phyloP scores from a whole-genome alignment of 1,140 invertebrate genomes.

The Hyles euphorbiae region DNA sequence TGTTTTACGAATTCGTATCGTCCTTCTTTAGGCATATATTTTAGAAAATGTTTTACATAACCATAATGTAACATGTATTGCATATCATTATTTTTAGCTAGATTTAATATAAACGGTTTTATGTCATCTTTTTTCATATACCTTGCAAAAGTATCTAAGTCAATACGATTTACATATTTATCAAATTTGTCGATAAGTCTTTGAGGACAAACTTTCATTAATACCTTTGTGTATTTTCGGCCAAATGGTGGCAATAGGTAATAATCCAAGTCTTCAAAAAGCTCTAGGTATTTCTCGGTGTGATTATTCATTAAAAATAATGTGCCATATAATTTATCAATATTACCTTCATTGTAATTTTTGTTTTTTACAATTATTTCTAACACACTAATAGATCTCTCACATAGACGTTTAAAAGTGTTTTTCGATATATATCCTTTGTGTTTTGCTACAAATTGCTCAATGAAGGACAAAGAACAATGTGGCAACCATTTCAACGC shows the following conservation, averaged over 20 bases:
- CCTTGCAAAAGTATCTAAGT: constrained; percentile 35
- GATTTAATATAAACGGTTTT: constrained; percentile 32
- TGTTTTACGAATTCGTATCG: constrained; percentile 40
- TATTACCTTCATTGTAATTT: background rate
- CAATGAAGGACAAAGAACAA: constrained; percentile 40
- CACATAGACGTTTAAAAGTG: constrained; percentile 35
- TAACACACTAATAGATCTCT: constrained; percentile 39
- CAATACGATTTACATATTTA: constrained; percentile 24
- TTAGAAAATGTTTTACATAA: constrained; percentile 40
- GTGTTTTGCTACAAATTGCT: constrained; percentile 32
- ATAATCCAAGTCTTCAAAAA: constrained; percentile 20
- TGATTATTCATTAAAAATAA: constrained; percentile 35
- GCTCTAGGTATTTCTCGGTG: constrained; percentile 29
- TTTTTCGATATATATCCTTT: constrained; percentile 18
- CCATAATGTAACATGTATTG: constrained; percentile 24
- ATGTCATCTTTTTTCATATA: constrained; percentile 34
- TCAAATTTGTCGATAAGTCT: constrained; percentile 39
- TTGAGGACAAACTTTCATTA: constrained; percentile 36
- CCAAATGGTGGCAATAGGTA: constrained; percentile 22
- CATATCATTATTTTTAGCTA: constrained; percentile 23
- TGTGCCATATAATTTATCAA: background rate
- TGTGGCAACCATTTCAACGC: constrained; percentile 47
- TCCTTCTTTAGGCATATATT: constrained; percentile 33
- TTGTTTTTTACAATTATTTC: constrained; percentile 6
- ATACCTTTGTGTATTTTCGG: constrained; percentile 30